Percentiles rank a stretch among this genome's conserved stretches.
These are phyloP conservation scores for Tetramorium alpestre DNA, from an alignment of 1,140 invertebrate genomes.

Conservation along the genomic window DNA sequence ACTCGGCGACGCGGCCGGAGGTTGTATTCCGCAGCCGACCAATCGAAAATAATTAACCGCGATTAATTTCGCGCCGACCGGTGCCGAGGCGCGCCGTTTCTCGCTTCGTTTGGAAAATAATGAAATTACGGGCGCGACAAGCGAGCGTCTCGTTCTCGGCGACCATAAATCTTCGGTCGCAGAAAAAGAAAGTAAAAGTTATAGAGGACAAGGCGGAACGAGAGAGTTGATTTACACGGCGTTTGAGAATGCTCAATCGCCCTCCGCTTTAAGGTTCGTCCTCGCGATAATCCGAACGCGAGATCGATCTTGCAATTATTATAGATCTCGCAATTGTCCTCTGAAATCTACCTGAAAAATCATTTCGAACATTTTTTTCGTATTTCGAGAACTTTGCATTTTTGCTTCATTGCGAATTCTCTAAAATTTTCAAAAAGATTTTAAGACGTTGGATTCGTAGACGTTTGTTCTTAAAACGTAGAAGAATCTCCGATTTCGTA, in stretches of 20 bases:
- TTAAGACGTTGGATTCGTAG: not conserved
- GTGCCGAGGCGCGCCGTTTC: conserved; percentile 4
- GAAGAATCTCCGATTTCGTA: not conserved
- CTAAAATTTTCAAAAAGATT: not conserved
- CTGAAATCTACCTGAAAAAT: not conserved
- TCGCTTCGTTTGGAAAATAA: conserved; percentile 49
- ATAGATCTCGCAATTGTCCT: not conserved
- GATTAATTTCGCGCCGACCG: conserved; percentile 41
- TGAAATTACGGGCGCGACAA: conserved; percentile 47
- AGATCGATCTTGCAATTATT: conserved; percentile 3
- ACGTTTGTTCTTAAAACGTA: not conserved
- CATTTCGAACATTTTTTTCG: not conserved
- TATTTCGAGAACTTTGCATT: not conserved
- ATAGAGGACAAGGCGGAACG: not conserved
- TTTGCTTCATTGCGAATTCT: not conserved
- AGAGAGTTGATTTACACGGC: conserved; percentile 41
- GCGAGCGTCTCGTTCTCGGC: conserved; percentile 48
- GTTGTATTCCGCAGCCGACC: not conserved
- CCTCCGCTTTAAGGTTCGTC: conserved; percentile 5
- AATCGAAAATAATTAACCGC: conserved; percentile 58
- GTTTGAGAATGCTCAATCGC: conserved; percentile 20
- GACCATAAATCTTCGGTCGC: conserved; percentile 17
- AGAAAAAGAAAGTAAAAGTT: conserved; percentile 53
- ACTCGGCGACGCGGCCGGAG: conserved; percentile 1
- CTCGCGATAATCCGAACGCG: conserved; percentile 6